Evolutionary conservation across 64 coral and sea anemone genomes (phyloP), one percentile per base, ranked within the genome.

Genomic region (Acropora yongei): DNA sequence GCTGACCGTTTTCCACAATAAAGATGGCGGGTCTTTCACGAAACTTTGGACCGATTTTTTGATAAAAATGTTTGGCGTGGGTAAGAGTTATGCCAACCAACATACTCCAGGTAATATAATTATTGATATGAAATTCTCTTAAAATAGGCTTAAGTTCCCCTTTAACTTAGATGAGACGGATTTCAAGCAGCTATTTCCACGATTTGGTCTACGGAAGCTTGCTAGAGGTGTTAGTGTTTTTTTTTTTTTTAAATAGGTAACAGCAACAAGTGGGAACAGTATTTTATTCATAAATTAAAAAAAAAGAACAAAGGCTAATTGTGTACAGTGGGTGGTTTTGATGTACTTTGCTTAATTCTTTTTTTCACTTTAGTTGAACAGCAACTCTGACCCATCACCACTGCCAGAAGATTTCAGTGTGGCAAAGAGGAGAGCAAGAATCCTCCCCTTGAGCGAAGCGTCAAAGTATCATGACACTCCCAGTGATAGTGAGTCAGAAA

Each of bases 161-260:
- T 68, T 68, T 68, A 30, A 30, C 30, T 30, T 30, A 30, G 30
- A 30, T 30, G 78, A 58, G 50, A 1, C 7, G 57, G 78, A 80
- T 18, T 80, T 57, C 18, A 80, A 80, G 78, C n/a, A 80, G 49
- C 48, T 80, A 41, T 57, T 80, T 80, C 78, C 50, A 57, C 17
- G n/a, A 41, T 41, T 80, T 20, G 30, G 40, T 39, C 39, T 41
- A 41, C 73, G 73, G 73, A 75, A 75, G 73, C 43, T 75, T 43
- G 73, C 45, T 20, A 75, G 45, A 9, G 73, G 41, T 41, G 40
- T 75, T 30, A 80, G 19, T 80, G 7, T 55, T 6, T 58, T 10
- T 19, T 57, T 20, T 60, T 57, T 80, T 80, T 57, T 20, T 80
- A 55, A 40, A 80, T 6, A 80, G 19, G 51, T 49, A 57, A 57